Evolutionary conservation across 2,797 vertebrate species (phyloP), one percentile per base, ranked within the genome.

Genomic region (Borostomias antarcticus): DNA sequence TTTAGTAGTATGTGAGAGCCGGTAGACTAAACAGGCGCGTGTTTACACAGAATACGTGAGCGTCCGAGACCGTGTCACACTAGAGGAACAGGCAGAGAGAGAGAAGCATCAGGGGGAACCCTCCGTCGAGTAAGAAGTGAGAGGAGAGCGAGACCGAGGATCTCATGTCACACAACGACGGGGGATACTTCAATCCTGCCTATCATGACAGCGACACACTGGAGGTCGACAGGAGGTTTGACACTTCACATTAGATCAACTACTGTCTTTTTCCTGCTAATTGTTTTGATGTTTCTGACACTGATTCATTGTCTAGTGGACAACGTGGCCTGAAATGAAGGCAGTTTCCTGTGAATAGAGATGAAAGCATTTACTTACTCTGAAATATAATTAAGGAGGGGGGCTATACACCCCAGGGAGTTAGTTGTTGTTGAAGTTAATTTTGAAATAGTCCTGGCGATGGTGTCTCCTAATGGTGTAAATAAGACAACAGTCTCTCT

Each of bases 181-280:
- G 80, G 32, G 89, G 87, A 62, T 45, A 84, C 51, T 78, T 83
- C 75, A 89, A 89, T 83, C 77, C 59, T 58, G 93, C 82, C 67
- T 94, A 95, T 74, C 89, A 92, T 78, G 91, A 93, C 78, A 93
- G 90, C 1, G 90, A 95, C 57, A 94, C 93, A 0, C 68, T 91
- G 77, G 92, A 93, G 81, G 81, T 92, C 29, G 89, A 93, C 73
- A 93, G 83, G 82, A 82, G 90, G 96, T 96, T 84, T 70, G 87
- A 33, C 30, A 19, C 9, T 47, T 66, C 6, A 19, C 25, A 29
- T 15, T 23, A 11, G 19, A n/a, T 1, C 19, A 15, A 7, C 15
- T 45, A 9, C 7, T 19, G 25, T 11, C 3, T 3, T 21, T 23
- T 25, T 43, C 6, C 15, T 58, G 19, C 23, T 33, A 13, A 58